Evolutionary conservation across 2,113 vertebrate species (phyloP).

Genomic region (Tragelaphus imberbis): DNA sequence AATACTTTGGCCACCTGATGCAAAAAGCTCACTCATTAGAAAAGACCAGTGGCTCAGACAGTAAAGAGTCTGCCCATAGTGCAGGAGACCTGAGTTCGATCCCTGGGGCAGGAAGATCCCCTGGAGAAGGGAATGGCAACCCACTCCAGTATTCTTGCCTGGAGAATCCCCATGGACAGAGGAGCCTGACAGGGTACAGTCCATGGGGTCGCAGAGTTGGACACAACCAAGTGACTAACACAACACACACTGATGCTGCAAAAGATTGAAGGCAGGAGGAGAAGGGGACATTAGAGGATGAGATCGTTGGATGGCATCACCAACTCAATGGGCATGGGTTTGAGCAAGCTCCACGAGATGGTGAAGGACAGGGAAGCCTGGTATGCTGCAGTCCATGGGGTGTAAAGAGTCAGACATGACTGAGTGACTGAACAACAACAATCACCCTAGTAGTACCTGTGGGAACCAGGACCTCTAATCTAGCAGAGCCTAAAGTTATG

Average conservation of each 20-base stretch:
- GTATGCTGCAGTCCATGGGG: neutral
- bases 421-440: neutral
- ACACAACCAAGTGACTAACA: accelerated
- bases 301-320: neutral
- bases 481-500: neutral
- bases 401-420: neutral
- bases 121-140: too few relatives aligned
- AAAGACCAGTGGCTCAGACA: neutral
- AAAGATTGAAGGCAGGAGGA: neutral
- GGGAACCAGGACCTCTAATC: neutral
- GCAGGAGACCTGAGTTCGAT: too few relatives aligned
- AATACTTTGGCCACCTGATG: neutral
- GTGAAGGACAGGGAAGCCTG: neutral
- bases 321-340: neutral
- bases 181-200: too few relatives aligned
- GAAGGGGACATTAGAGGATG: neutral
- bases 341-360: accelerated
- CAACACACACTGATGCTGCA: neutral
- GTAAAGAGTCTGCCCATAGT: too few relatives aligned
- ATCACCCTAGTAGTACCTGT: neutral
- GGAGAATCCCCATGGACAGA: too few relatives aligned
- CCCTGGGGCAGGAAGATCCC: too few relatives aligned
- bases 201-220: too few relatives aligned
- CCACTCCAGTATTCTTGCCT: too few relatives aligned
- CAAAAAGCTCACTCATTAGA: neutral